Percentiles rank a stretch among this genome's conserved stretches.
Conservation (phyloP, 2,888 invertebrate species). For the Nomada fucata region DNA sequence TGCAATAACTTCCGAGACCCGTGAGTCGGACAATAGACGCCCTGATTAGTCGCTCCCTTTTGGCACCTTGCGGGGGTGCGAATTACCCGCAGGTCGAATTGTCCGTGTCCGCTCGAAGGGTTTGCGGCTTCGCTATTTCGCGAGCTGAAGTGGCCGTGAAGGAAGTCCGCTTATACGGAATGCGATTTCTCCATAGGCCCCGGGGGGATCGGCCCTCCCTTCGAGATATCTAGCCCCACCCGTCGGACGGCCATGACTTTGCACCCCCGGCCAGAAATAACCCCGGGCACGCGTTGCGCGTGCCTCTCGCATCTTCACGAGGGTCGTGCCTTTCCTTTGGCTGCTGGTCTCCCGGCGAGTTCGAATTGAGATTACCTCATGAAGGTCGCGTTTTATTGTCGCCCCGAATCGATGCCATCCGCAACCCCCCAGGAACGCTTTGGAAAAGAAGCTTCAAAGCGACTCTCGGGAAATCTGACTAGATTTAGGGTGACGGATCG, state of each 20-base stretch:
- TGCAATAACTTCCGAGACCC: constrained; percentile 35
- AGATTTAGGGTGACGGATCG: constrained; percentile 2
- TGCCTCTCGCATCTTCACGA: constrained; percentile 46
- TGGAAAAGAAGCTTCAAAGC: background rate
- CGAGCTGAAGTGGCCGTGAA: constrained; percentile 64
- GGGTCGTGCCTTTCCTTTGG: constrained; percentile 56
- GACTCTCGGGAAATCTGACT: constrained; percentile 2
- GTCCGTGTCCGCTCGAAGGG: constrained; percentile 48
- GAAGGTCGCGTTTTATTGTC: constrained; percentile 56
- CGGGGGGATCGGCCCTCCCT: constrained; percentile 60
- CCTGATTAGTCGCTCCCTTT: constrained; percentile 57
- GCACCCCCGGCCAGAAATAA: constrained; percentile 58
- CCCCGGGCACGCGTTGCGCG: constrained; percentile 59
- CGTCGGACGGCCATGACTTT: constrained; percentile 58
- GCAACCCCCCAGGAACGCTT: background rate
- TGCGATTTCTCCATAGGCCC: constrained; percentile 67
- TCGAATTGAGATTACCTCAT: constrained; percentile 51
- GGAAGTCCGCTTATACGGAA: constrained; percentile 65
- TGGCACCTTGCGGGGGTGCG: constrained; percentile 32
- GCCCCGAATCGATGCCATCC: constrained; percentile 23
- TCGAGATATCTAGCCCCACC: constrained; percentile 35
- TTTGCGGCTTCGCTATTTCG: constrained; percentile 61
- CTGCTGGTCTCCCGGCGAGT: constrained; percentile 4
- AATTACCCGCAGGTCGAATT: constrained; percentile 40
- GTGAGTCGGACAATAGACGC: constrained; percentile 50